Conservation (phyloP, 1,140 invertebrate species). For the Oreohelix idahoensis region DNA sequence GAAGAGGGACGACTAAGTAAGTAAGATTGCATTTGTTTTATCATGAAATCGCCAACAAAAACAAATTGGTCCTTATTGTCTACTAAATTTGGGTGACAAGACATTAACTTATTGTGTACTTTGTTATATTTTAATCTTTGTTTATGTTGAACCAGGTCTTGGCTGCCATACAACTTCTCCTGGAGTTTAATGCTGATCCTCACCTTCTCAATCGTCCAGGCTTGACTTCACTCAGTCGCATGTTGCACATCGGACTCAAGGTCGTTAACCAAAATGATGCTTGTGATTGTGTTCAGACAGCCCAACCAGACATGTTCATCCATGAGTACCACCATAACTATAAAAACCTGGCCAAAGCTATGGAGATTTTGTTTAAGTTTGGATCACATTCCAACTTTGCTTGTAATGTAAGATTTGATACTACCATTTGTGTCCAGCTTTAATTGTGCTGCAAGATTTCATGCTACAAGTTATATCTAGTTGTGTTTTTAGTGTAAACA, state of each 20-base stretch:
- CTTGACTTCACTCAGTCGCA: constrained; percentile 59
- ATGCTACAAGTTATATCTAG: not conserved
- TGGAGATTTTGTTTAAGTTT: constrained; percentile 57
- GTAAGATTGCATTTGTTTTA: too few species aligned
- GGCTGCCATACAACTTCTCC: constrained; percentile 56
- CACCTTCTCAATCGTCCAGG: constrained; percentile 55
- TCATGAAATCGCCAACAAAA: too few species aligned
- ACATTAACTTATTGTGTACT: too few species aligned
- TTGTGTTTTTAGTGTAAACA: too few species aligned
- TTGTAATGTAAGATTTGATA: constrained; percentile 45
- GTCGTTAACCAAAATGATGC: constrained; percentile 44
- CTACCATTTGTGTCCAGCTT: too few species aligned
- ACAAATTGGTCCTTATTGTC: too few species aligned
- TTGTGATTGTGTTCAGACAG: constrained; percentile 52
- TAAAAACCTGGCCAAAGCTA: constrained; percentile 48
- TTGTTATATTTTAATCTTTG: not conserved
- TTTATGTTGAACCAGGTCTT: constrained; percentile 46
- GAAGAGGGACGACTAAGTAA: too few species aligned
- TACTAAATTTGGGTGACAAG: too few species aligned
- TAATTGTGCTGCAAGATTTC: too few species aligned
- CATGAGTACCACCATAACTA: constrained; percentile 63
- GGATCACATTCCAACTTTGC: constrained; percentile 55
- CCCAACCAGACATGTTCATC: constrained; percentile 57
- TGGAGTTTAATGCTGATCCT: constrained; percentile 67
- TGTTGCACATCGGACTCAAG: constrained; percentile 66